Percentiles rank a stretch among this genome's conserved stretches.
These are phyloP conservation scores for Neria commutata DNA, from an alignment of 2,888 invertebrate genomes.

Conservation along the genomic window DNA sequence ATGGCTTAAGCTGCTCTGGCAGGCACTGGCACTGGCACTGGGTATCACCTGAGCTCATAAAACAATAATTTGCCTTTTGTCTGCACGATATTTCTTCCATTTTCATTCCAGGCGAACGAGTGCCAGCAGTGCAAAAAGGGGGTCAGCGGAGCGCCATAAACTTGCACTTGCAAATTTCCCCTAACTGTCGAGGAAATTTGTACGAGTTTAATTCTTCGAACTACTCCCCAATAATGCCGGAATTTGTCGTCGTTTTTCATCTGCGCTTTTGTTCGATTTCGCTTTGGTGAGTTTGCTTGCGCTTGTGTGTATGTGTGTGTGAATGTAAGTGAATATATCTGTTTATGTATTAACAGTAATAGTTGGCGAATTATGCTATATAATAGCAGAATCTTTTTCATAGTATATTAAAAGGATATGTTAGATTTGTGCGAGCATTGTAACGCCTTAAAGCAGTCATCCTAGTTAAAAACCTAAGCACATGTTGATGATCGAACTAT, in stretches of 20 bases:
- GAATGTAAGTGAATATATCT: too few species aligned
- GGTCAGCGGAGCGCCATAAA: background rate
- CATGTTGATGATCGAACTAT: too few species aligned
- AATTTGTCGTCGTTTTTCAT: constrained; percentile 3
- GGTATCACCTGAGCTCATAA: constrained; percentile 21
- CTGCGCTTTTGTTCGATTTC: background rate
- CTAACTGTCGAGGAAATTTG: background rate
- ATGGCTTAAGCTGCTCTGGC: too few species aligned
- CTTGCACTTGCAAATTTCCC: background rate
- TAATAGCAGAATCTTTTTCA: too few species aligned
- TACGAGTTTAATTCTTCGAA: background rate
- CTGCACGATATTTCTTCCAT: constrained; percentile 16
- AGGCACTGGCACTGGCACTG: background rate
- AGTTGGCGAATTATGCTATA: constrained; percentile 6
- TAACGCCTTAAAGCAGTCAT: too few species aligned
- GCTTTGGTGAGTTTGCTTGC: background rate
- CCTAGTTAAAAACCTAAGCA: too few species aligned
- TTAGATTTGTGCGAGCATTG: too few species aligned
- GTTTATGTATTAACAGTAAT: constrained; percentile 20
- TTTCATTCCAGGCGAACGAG: background rate
- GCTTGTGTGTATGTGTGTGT: too few species aligned
- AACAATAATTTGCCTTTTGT: constrained; percentile 24
- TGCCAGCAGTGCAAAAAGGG: background rate
- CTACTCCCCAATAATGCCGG: too few species aligned
- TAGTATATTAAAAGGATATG: too few species aligned